These are phyloP conservation scores for Arnoldichthys spilopterus DNA, from an alignment of 2,797 vertebrate species.

Conservation along the genomic window DNA sequence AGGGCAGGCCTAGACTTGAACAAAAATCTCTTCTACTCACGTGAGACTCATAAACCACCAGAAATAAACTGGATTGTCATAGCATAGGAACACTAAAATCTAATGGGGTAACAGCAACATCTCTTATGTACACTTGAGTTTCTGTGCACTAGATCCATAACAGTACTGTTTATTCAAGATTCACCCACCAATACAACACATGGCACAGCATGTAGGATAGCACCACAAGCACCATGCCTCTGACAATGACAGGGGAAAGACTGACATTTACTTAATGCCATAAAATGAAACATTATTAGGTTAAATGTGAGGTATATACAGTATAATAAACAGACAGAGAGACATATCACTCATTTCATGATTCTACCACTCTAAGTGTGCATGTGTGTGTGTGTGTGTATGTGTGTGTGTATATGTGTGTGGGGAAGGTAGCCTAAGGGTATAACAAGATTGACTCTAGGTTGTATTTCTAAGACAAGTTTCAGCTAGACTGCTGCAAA, in stretches of 20 bases:
- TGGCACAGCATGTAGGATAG: not conserved
- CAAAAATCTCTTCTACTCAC: not conserved
- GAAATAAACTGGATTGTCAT: not conserved
- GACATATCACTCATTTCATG: not conserved
- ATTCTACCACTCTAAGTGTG: not conserved
- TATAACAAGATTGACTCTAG: not conserved
- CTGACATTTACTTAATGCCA: not conserved
- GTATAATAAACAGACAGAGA: not conserved
- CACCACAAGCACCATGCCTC: not conserved
- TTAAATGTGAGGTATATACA: not conserved
- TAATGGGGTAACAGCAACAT: not conserved
- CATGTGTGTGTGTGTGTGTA: conserved; percentile 23
- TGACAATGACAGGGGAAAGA: not conserved
- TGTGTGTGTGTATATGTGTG: not conserved
- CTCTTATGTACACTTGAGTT: not conserved
- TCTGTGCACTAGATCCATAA: not conserved
- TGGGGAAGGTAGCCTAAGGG: not conserved
- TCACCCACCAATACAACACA: not conserved
- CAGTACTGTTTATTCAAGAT: not conserved
- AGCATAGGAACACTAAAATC: not conserved
- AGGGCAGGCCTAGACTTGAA: conserved; percentile 23
- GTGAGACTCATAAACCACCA: conserved; percentile 2
- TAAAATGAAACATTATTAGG: not conserved
- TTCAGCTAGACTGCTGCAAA: conserved; percentile 30
- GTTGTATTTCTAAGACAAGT: conserved; percentile 44